Percentiles rank a stretch among this genome's conserved stretches.
phyloP scores from a whole-genome alignment of 2,113 vertebrate genomes.

The Pituophis catenifer region DNA sequence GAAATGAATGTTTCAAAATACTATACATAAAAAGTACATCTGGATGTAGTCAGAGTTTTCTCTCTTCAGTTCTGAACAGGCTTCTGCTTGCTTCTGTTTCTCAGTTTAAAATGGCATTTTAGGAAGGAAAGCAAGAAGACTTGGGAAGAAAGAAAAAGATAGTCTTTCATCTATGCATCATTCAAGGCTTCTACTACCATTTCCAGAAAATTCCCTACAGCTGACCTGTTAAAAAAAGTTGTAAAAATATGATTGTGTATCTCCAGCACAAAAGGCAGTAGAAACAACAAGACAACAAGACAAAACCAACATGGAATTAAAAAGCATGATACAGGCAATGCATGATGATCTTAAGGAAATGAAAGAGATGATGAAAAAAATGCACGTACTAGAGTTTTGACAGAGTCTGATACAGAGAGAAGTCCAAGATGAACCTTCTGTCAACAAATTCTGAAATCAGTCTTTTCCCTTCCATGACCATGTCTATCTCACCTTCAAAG shows the following conservation, averaged over 20 bases:
- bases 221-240: background rate
- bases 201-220: background rate
- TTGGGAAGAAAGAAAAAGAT: background rate
- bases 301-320: too few species aligned
- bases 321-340: too few species aligned
- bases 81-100: background rate
- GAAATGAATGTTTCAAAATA: background rate
- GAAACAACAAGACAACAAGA: too few species aligned
- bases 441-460: background rate
- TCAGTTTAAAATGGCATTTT: background rate
- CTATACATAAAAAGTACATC: background rate
- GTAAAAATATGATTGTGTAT: background rate
- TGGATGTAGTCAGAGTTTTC: background rate
- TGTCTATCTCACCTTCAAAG: background rate
- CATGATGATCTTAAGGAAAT: too few species aligned
- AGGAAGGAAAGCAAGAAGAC: background rate
- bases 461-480: background rate
- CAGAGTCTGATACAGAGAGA: background rate
- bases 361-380: too few species aligned
- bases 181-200: background rate
- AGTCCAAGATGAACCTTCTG: too few species aligned
- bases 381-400: background rate
- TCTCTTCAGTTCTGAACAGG: background rate
- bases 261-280: background rate
- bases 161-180: background rate